Evolutionary conservation across 2,113 vertebrate species (phyloP), one percentile per base, ranked within the genome.

Genomic region (Sinocyclocheilus anshuiensis): DNA sequence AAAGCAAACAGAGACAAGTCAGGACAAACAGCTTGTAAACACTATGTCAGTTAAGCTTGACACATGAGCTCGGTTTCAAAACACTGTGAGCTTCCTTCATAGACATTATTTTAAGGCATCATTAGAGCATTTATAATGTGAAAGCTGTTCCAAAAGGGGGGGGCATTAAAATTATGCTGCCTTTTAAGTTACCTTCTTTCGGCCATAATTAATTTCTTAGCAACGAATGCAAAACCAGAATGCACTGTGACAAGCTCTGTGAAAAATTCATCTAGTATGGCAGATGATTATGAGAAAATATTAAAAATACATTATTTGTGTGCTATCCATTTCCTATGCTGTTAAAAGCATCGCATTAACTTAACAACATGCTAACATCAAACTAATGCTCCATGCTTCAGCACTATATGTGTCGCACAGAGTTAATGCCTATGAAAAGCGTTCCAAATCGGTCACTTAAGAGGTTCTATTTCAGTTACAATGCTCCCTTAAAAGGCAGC

Each of bases 1-100:
- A 85, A 92, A 42, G 92, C 84, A 94, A 36, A 88, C 84, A 76
- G 2, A 86, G 55, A 86, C 67, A 67, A 55, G 81, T 86, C 59
- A 86, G 48, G 36, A 18, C 84, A 74, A 39, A 42, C 18, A 42
- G 4, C 11, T 42, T 18, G 61, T 81, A 26, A 81, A 39, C 10
- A 81, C 20, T 8, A 1, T 26, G 12, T 55, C 75, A 55, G 48
- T 55, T 6, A 75, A 75, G 39, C 72, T n/a, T 12, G 39, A 45
- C 11, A 24, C 72, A 45, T 45, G 20, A 42, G 75, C 48, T 29
- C 6, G 10, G n/a, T 33, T 55, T 12, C 20, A 39, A 79, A 59
- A 61, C 26, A 45, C 36, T 5, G 36, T n/a, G 10, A 42, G 71
- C 36, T 74, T 22, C 33, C 6, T 67, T 29, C 63, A 67, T 13